These are phyloP conservation scores for Suillia variegata DNA, from an alignment of 2,888 invertebrate species.

Conservation along the genomic window DNA sequence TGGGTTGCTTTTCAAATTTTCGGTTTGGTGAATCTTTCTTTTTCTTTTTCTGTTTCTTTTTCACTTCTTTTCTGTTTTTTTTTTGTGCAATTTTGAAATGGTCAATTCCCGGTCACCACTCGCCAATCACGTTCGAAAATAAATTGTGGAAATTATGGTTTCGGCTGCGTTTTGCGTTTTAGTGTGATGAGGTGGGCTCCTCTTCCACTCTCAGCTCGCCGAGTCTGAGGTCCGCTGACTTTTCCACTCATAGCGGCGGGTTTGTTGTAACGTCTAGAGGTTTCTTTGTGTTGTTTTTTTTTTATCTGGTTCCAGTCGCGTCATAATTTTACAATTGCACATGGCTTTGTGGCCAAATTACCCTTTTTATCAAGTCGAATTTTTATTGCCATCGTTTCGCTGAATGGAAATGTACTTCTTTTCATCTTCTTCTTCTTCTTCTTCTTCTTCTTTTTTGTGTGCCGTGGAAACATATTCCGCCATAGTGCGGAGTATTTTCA, in stretches of 20 bases:
- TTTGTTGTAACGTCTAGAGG: not conserved
- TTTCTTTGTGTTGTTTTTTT: not conserved
- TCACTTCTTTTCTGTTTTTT: conserved; percentile 12
- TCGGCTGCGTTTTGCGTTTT: conserved; percentile 39
- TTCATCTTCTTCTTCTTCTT: not conserved
- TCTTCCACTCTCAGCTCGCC: too few relatives aligned
- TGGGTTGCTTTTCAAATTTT: conserved; percentile 15
- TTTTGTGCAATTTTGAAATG: conserved; percentile 1
- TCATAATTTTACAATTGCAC: conserved; percentile 20
- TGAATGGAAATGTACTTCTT: not conserved
- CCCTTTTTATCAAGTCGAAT: conserved; percentile 15
- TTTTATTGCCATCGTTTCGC: not conserved
- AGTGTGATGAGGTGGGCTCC: conserved; percentile 16
- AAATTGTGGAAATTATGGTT: conserved; percentile 62
- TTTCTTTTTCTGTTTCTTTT: conserved; percentile 47
- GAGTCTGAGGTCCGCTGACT: too few relatives aligned
- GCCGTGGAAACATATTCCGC: too few relatives aligned
- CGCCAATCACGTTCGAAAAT: conserved; percentile 59
- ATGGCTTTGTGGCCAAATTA: conserved; percentile 14
- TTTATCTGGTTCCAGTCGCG: not conserved
- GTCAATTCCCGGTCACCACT: conserved; percentile 4
- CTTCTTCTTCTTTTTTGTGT: not conserved
- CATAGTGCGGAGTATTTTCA: too few relatives aligned
- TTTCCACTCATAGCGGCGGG: not conserved
- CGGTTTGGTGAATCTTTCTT: conserved; percentile 26